These are phyloP conservation scores for Scarus forsteni DNA, from an alignment of 2,797 vertebrate species.

Conservation along the genomic window DNA sequence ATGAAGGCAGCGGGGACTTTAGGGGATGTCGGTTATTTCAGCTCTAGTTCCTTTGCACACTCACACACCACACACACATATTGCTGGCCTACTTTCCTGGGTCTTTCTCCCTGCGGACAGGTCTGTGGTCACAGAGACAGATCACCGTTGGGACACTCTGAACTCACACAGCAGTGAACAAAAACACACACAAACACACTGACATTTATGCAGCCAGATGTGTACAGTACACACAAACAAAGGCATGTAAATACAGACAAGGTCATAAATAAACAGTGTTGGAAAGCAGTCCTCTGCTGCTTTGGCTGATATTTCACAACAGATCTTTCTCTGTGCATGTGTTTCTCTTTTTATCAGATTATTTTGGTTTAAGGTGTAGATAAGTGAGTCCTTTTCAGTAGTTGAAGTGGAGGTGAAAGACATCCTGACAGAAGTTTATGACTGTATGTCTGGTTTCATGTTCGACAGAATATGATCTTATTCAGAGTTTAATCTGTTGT, in stretches of 20 bases:
- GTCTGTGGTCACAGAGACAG: slow-evolving; percentile 59
- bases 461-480: not conserved
- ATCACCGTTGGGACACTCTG: slow-evolving; percentile 37
- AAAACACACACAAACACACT: slow-evolving; percentile 16
- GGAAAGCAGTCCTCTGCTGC: slow-evolving; percentile 14
- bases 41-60: slow-evolving; percentile 77
- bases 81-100: slow-evolving; percentile 72
- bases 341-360: slow-evolving; percentile 1
- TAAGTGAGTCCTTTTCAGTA: not conserved
- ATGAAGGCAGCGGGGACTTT: slow-evolving; percentile 78
- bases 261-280: slow-evolving; percentile 31
- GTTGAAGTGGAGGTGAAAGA: not conserved
- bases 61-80: slow-evolving; percentile 15
- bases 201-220: slow-evolving; percentile 33
- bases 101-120: slow-evolving; percentile 67
- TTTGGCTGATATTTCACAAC: slow-evolving; percentile 8
- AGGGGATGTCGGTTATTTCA: slow-evolving; percentile 81
- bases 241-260: slow-evolving; percentile 25
- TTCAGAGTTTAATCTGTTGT: not conserved
- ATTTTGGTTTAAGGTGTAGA: slow-evolving; percentile 1
- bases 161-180: slow-evolving; percentile 5
- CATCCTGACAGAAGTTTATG: not conserved
- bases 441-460: not conserved
- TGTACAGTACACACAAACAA: not conserved
- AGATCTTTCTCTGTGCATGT: not conserved